These are phyloP conservation scores for Muricea muricata DNA, from an alignment of 92 coral and sea anemone genomes.

Conservation along the genomic window DNA sequence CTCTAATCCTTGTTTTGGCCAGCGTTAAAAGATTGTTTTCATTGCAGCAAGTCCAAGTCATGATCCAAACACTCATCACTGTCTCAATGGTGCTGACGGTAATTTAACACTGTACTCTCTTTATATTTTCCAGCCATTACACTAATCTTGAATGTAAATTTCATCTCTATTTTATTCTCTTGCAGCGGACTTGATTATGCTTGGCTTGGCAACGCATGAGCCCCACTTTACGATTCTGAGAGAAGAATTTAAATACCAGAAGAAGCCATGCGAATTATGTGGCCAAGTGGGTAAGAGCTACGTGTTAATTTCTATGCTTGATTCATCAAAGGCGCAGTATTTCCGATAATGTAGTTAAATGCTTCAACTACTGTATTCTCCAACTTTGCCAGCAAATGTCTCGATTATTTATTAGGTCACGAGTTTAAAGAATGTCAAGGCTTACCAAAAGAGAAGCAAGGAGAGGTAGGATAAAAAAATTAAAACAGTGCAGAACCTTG, in stretches of 20 bases:
- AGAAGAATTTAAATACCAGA: constrained; percentile 96
- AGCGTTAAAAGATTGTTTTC: neutral
- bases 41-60: constrained; percentile 88
- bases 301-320: no score
- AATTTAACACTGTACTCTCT: neutral
- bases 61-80: constrained; percentile 95
- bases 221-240: constrained; percentile 94
- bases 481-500: neutral
- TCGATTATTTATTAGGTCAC: constrained; percentile 72
- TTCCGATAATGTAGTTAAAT: no score
- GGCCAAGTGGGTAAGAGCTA: constrained; percentile 92
- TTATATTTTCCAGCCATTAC: no score
- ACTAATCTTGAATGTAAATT: neutral
- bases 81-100: constrained; percentile 99
- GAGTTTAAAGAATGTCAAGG: constrained; percentile 94
- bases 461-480: constrained; percentile 72
- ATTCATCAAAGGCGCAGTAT: no score
- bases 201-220: constrained; percentile 98
- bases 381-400: no score
- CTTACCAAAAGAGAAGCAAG: constrained; percentile 93
- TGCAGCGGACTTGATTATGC: constrained; percentile 95
- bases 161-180: constrained; percentile 18
- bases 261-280: constrained; percentile 94
- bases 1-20: no score
- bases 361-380: no score